Conservation (phyloP, 53 echinoderm and acorn worm species). For the Pentamera pediparva region DNA sequence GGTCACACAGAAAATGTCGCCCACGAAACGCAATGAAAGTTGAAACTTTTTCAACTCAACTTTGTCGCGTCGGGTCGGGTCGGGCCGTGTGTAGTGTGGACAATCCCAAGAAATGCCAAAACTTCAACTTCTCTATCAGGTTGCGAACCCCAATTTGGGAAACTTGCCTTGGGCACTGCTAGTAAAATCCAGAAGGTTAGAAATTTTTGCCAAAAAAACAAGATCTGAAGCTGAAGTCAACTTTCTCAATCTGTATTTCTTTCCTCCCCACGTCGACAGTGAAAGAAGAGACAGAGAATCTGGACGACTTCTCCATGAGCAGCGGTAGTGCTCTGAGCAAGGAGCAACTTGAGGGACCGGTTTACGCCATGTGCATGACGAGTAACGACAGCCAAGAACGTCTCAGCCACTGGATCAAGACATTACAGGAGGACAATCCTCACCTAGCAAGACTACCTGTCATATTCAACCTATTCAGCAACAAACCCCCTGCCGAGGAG, state of each 20-base stretch:
- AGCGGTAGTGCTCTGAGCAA: neutral
- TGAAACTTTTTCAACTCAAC: too few species aligned
- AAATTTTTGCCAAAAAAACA: neutral
- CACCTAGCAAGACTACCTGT: constrained; percentile 72
- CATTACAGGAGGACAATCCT: constrained; percentile 82
- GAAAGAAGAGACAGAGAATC: constrained; percentile 24
- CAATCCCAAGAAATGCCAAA: too few species aligned
- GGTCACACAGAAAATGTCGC: too few species aligned
- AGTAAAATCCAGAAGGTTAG: too few species aligned
- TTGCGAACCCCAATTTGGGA: too few species aligned
- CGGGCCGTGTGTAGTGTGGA: too few species aligned
- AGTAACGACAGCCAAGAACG: constrained; percentile 48
- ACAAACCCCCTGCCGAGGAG: constrained; percentile 3
- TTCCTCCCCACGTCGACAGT: neutral
- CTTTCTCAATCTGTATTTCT: neutral
- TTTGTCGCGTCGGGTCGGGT: too few species aligned
- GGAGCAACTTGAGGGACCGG: constrained; percentile 54
- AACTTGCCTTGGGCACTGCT: too few species aligned
- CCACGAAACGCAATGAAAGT: too few species aligned
- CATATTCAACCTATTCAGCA: constrained; percentile 78
- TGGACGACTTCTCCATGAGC: constrained; percentile 13
- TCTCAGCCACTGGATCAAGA: constrained; percentile 64
- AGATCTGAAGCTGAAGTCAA: neutral
- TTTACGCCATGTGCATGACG: constrained; percentile 91
- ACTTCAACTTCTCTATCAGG: too few species aligned